phyloP scores from a whole-genome alignment of 2,113 vertebrate species.

The Ochotona curzoniae region DNA sequence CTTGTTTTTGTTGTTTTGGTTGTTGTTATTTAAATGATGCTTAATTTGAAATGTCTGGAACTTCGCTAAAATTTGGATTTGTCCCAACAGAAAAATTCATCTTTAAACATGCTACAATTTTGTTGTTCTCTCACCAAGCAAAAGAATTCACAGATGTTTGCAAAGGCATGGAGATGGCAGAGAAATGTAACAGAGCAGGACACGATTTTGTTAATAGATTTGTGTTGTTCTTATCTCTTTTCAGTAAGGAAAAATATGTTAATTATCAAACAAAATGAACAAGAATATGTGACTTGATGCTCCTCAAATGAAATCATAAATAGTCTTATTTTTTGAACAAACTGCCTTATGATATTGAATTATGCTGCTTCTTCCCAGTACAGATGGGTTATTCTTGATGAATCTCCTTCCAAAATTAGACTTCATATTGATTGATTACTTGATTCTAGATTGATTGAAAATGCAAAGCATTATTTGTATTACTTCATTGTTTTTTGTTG shows the following conservation, averaged over 20 bases:
- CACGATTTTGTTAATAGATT: not conserved
- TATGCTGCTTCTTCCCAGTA: not conserved
- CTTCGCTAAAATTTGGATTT: conserved; percentile 58
- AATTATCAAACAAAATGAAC: not conserved
- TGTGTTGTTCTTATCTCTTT: not conserved
- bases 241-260: not conserved
- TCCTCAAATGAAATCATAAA: not conserved
- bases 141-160: conserved; percentile 61
- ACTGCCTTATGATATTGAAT: not conserved
- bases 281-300: not conserved
- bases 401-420: not conserved
- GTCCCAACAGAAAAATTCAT: conserved; percentile 48
- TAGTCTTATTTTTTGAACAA: not conserved
- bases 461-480: not conserved
- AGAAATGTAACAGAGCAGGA: not conserved
- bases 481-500: not conserved
- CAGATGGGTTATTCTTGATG: not conserved
- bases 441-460: not conserved
- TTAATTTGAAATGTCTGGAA: conserved; percentile 76
- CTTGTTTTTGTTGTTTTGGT: conserved; percentile 63
- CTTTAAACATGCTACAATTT: conserved; percentile 47
- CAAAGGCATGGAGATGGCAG: not conserved
- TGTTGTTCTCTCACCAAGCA: conserved; percentile 67
- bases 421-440: not conserved
- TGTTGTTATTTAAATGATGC: conserved; percentile 72